Evolutionary conservation across 2,888 invertebrate species (phyloP).

Genomic region (Xylota segnis): DNA sequence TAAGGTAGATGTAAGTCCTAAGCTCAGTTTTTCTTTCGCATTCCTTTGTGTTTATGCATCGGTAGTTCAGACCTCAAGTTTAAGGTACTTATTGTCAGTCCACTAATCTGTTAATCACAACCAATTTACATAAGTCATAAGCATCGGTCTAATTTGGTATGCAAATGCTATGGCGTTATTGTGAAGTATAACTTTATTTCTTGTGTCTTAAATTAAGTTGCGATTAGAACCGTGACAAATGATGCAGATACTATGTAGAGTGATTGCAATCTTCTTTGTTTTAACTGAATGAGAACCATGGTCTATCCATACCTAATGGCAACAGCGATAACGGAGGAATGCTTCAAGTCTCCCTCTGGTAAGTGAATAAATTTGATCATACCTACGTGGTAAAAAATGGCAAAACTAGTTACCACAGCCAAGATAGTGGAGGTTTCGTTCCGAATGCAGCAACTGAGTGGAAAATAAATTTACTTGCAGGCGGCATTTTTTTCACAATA

Average conservation of each 20-base stretch:
- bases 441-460: neutral
- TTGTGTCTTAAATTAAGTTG: neutral
- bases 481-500: neutral
- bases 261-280: constrained; percentile 8
- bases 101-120: neutral
- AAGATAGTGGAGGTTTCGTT: constrained; percentile 8
- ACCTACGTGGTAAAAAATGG: neutral
- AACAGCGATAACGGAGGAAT: neutral
- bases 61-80: neutral
- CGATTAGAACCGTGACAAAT: neutral
- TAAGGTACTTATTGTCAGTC: neutral
- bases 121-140: constrained; percentile 10
- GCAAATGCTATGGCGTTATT: constrained; percentile 7
- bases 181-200: neutral
- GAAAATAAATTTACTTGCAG: constrained; percentile 19
- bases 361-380: constrained; percentile 16
- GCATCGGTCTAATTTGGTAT: neutral
- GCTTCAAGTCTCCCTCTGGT: constrained; percentile 2
- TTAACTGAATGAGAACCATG: neutral
- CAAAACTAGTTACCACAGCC: neutral
- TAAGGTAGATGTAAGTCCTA: neutral
- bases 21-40: neutral
- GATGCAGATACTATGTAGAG: neutral
- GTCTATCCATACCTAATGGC: neutral
- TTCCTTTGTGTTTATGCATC: neutral